These are phyloP conservation scores for Pantherophis guttatus DNA, from an alignment of 2,113 vertebrate species.

Conservation along the genomic window DNA sequence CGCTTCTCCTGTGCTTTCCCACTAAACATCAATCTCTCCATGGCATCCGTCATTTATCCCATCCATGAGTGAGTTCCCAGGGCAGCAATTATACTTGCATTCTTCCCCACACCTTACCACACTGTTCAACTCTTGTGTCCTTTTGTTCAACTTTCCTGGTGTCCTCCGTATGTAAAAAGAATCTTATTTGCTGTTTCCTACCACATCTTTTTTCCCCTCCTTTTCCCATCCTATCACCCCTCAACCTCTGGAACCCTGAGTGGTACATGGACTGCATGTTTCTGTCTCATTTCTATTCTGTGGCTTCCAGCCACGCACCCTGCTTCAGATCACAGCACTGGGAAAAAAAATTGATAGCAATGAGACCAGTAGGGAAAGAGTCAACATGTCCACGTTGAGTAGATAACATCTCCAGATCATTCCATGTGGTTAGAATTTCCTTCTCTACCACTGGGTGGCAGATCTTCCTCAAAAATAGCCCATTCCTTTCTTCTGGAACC, in stretches of 20 bases:
- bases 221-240: background rate
- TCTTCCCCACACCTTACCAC: background rate
- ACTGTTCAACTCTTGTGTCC: background rate
- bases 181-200: background rate
- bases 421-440: background rate
- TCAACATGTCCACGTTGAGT: background rate
- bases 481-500: background rate
- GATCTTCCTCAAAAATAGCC: background rate
- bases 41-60: slow-evolving; percentile 54
- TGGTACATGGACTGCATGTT: background rate
- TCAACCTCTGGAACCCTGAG: background rate
- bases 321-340: background rate
- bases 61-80: slow-evolving; percentile 54
- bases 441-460: background rate
- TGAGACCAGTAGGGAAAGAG: background rate
- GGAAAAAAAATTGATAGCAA: background rate
- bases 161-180: background rate
- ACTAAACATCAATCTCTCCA: slow-evolving; percentile 42
- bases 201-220: background rate
- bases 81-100: too few species aligned
- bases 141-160: background rate
- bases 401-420: background rate
- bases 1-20: slow-evolving; percentile 49
- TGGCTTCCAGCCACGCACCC: background rate
- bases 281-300: background rate